Evolutionary conservation across 2,797 vertebrate species (phyloP), one percentile per base, ranked within the genome.

Genomic region (Trematomus bernacchii): DNA sequence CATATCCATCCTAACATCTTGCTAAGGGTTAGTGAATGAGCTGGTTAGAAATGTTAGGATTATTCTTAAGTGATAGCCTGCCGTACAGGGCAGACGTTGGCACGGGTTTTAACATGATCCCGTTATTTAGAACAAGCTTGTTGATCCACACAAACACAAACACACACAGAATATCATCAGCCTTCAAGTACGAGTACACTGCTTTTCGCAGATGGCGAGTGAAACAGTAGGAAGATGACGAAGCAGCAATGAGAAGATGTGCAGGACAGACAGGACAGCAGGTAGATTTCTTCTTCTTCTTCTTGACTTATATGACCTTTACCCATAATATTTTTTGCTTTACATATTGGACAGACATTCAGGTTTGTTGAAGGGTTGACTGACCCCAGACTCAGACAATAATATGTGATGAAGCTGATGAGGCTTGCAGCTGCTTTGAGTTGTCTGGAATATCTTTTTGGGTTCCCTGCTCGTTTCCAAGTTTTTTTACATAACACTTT

Each of bases 401-500:
- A 15, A 1, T 65, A 50, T 15, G 23, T 74, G 42, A 60, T 82
- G 74, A 82, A 77, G 14, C 60, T 10, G 42, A 84, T 12, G 18
- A 88, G 80, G 61, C 75, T 37, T 68, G 54, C 40, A 65, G 55
- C 68, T 73, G 71, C 46, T 60, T 73, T 19, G 50, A 82, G 27
- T 62, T 80, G 63, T 77, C 43, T 80, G 74, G 69, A 80, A 83
- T 71, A 75, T 66, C 5, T 60, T 71, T 71, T 74, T 68, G 75
- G 71, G 78, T 84, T 82, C 64, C 65, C 65, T 76, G 75, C 74
- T 43, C 71, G 59, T 84, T 63, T 73, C 51, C 54, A 81, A 54
- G 62, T 67, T 82, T 86, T 70, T 85, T 70, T 63, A 77, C 53
- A 63, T 12, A 78, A 76, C 14, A 65, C 66, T 73, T 84, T 66